These are phyloP conservation scores for Polyommatus icarus DNA, from an alignment of 2,888 invertebrate species.

Conservation along the genomic window DNA sequence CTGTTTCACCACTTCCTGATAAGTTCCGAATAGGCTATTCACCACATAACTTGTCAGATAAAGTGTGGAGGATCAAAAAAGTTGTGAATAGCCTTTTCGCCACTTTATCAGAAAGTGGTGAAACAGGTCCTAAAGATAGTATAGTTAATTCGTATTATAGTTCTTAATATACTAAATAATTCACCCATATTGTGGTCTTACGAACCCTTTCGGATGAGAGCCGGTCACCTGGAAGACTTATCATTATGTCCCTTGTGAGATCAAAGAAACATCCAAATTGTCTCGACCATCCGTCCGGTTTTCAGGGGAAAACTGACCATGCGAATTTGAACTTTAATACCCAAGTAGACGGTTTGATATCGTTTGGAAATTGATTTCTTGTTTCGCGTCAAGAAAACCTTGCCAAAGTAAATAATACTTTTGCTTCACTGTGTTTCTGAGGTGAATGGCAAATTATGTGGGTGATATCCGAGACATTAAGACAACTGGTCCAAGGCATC, in stretches of 20 bases:
- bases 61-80: too few relatives aligned
- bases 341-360: neutral
- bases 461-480: neutral
- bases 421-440: neutral
- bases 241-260: constrained; percentile 7
- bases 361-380: neutral
- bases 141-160: neutral
- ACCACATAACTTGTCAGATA: too few relatives aligned
- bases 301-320: neutral
- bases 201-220: neutral
- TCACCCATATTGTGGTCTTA: neutral
- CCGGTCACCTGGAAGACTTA: neutral
- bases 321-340: neutral
- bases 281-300: neutral
- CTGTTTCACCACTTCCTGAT: too few relatives aligned
- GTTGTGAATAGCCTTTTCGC: too few relatives aligned
- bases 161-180: neutral
- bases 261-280: constrained; percentile 14
- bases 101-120: too few relatives aligned
- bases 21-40: too few relatives aligned
- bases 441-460: neutral
- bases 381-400: neutral
- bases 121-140: too few relatives aligned
- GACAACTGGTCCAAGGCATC: neutral
- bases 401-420: neutral